These are phyloP conservation scores for Athrips mouffetella DNA, from an alignment of 2,888 invertebrate genomes.

Conservation along the genomic window DNA sequence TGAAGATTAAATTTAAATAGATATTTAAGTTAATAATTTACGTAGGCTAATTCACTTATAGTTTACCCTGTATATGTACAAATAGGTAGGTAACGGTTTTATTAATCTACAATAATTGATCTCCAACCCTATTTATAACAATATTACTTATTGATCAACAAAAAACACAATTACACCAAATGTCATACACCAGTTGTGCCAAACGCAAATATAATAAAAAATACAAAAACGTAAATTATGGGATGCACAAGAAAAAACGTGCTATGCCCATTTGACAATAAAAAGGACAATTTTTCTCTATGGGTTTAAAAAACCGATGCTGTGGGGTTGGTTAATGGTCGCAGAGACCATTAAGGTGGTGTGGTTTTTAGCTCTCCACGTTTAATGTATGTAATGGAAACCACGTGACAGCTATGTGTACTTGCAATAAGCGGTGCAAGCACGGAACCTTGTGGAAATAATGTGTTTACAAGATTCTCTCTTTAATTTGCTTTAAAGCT, in stretches of 20 bases:
- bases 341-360: slow-evolving; percentile 60
- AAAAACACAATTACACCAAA: slow-evolving; percentile 29
- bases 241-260: slow-evolving; percentile 46
- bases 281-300: slow-evolving; percentile 61
- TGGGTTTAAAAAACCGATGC: slow-evolving; percentile 56
- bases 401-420: slow-evolving; percentile 26
- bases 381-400: slow-evolving; percentile 52
- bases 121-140: neutral
- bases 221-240: slow-evolving; percentile 56
- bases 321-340: slow-evolving; percentile 64
- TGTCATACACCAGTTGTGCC: slow-evolving; percentile 34
- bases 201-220: slow-evolving; percentile 58
- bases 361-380: slow-evolving; percentile 42
- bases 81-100: too few species aligned
- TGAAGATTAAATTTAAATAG: too few species aligned
- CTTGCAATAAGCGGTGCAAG: neutral
- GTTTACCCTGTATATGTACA: too few species aligned
- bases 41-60: too few species aligned
- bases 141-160: slow-evolving; percentile 3
- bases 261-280: slow-evolving; percentile 59
- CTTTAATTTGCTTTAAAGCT: too few species aligned
- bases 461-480: too few species aligned
- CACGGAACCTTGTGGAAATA: too few species aligned
- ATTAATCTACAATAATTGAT: neutral
- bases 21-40: too few species aligned